These are phyloP conservation scores for Anseranas semipalmata DNA, from an alignment of 2,113 vertebrate species.

Conservation along the genomic window DNA sequence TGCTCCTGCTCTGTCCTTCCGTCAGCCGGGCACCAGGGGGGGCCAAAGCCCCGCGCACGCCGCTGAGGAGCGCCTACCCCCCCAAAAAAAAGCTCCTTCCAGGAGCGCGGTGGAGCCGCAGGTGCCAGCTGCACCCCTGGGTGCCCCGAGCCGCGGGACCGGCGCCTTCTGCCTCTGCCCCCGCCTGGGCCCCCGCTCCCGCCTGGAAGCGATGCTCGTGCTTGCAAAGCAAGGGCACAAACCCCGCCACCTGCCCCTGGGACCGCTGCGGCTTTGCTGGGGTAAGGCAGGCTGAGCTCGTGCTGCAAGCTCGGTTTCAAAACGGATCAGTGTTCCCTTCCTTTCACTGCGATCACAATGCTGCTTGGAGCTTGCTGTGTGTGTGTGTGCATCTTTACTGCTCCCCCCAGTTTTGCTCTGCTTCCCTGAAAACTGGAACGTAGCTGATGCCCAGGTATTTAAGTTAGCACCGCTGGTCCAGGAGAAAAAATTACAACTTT, in stretches of 20 bases:
- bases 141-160: not conserved
- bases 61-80: rapidly evolving
- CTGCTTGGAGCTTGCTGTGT: not conserved
- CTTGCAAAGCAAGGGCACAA: not conserved
- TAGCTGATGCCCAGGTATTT: not conserved
- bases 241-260: not conserved
- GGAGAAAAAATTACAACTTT: not conserved
- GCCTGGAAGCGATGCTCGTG: not conserved
- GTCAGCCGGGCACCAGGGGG: conserved; percentile 16
- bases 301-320: rapidly evolving
- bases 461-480: not conserved
- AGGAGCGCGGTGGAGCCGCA: not conserved
- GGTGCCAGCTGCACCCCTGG: not conserved
- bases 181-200: rapidly evolving
- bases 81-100: rapidly evolving
- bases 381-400: too few species aligned
- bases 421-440: not conserved
- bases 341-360: not conserved
- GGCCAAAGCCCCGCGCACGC: conserved; percentile 34
- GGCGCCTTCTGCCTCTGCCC: rapidly evolving
- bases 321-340: not conserved
- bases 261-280: not conserved
- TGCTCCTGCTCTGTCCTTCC: not conserved
- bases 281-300: not conserved
- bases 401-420: not conserved